Evolutionary conservation across 92 coral and sea anemone genomes (phyloP), one percentile per base, ranked within the genome.

Genomic region (Paragorgia papillata): DNA sequence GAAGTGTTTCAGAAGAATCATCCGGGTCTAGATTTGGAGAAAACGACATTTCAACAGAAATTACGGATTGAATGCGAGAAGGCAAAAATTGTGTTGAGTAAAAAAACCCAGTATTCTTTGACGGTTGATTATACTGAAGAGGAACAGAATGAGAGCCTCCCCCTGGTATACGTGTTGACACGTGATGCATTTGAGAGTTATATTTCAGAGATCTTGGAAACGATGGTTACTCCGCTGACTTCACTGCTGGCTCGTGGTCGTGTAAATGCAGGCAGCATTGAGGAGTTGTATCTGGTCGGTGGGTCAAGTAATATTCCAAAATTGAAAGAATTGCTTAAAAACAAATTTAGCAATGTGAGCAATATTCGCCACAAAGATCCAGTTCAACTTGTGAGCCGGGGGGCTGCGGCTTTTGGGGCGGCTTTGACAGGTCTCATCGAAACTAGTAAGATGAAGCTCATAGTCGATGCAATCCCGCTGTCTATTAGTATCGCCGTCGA

Each of bases 401-500:
- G 77, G 22, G 77, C 77, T 0, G 77, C 62, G 9, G 77, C 63
- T 1, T 70, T 70, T 54, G 77, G 77, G 9, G 77, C 77, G 0
- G 77, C 63, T 0, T 39, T 70, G 5, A 53, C 77, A 9, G 41
- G 49, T n/a, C 50, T 70, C 31, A 25, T 70, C 10, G 61, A 70
- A 51, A 49, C 53, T 6, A 15, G 19, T 12, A 28, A 70, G n/a
- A 54, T 54, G 77, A 62, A 62, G 14, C 41, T 21, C 7, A n/a
- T n/a, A n/a, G 34, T 70, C 31, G 77, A 70, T 32, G 77, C 26
- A 15, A 57, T 35, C 2, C 77, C 77, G 49, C 77, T 70, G 77
- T 63, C 77, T 25, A 70, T 70, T 10, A 70, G 63, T 19, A 70
- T 70, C n/a, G 77, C 77, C 3, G 77, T 70, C 63, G 77, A 70